Base-by-base conservation (phyloP, 2,113 vertebrate genomes). In the Notiomystis cincta region DNA sequence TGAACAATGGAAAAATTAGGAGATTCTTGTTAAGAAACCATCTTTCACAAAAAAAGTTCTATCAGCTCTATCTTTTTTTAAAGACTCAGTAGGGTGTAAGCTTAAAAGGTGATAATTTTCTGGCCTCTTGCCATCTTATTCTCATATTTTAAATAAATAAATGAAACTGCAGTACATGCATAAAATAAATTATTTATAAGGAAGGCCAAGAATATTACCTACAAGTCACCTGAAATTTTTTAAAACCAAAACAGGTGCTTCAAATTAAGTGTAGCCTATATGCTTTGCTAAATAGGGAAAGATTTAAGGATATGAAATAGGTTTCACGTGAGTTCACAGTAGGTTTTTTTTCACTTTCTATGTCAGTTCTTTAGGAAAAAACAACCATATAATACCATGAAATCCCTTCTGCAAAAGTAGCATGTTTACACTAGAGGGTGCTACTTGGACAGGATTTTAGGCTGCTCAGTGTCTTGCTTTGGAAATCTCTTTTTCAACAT, bases 351-450 rank as follows among this genome's bases (percentile, higher is more conserved):
- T 85, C 17, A 35, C 35, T 89, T 70, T 38, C 33, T 24, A 6
- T 35, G 16, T 82, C 13, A 76, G 47, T 69, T 54, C 21, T 79
- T 64, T 60, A 15, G 11, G 24, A 47, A 61, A 92, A 89, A 33
- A 0, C 33, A 23, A 7, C 1, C 12, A 18, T 19, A 5, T 3
- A 11, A 5, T 11, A 30, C 40, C 6, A 13, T 31, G 6, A 83
- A 82, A 22, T 64, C 27, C 44, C 80, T 50, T 60, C 65, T 93
- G 93, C 91, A 94, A 16, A 48, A 62, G 47, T 31, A 13, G 12
- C 31, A 15, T 37, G 4, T 69, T 90, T 84, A 76, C 94, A 92
- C 90, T 75, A 97, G 96, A 90, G 90, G 95, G 93, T 81, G 64
- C 40, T 90, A 56, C 33, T 66, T 28, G 40, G 48, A 80, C 62